Conservation (phyloP, 2,113 vertebrate species). For the Notothenia coriiceps region DNA sequence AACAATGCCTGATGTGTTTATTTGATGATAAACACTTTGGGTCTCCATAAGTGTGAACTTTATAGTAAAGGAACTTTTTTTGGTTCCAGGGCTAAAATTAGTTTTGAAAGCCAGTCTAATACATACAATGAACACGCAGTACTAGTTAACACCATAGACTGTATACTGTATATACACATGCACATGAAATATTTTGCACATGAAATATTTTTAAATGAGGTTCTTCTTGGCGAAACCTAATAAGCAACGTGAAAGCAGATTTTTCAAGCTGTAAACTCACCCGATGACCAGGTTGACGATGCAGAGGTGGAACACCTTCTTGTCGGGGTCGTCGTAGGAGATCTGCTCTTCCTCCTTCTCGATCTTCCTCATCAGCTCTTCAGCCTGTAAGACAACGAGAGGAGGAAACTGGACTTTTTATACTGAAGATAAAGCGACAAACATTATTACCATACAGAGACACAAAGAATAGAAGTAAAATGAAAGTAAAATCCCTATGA, state of each 20-base stretch:
- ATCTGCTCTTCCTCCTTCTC: slow-evolving; percentile 97
- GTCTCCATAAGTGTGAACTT: too few species aligned
- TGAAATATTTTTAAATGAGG: neutral
- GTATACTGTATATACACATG: neutral
- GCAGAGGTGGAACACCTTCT: slow-evolving; percentile 95
- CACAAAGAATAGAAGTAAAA: too few species aligned
- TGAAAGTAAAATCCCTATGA: too few species aligned
- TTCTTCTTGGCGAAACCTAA: neutral
- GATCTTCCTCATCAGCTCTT: slow-evolving; percentile 96
- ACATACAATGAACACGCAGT: too few species aligned
- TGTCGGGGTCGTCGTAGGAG: slow-evolving; percentile 91
- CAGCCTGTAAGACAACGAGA: slow-evolving; percentile 78
- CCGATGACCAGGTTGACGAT: slow-evolving; percentile 99
- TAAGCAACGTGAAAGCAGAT: neutral
- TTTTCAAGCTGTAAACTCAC: slow-evolving; percentile 64
- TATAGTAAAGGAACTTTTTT: too few species aligned
- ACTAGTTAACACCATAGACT: too few species aligned
- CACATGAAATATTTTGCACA: neutral
- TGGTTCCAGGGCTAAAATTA: too few species aligned
- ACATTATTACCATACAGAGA: neutral
- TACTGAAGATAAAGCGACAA: neutral
- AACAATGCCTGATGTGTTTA: too few species aligned
- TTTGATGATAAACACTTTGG: too few species aligned
- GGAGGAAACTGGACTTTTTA: neutral
- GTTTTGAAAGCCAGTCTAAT: too few species aligned